Base-by-base conservation (phyloP, 2,888 invertebrate genomes). In the Bugulina stolonifera region DNA sequence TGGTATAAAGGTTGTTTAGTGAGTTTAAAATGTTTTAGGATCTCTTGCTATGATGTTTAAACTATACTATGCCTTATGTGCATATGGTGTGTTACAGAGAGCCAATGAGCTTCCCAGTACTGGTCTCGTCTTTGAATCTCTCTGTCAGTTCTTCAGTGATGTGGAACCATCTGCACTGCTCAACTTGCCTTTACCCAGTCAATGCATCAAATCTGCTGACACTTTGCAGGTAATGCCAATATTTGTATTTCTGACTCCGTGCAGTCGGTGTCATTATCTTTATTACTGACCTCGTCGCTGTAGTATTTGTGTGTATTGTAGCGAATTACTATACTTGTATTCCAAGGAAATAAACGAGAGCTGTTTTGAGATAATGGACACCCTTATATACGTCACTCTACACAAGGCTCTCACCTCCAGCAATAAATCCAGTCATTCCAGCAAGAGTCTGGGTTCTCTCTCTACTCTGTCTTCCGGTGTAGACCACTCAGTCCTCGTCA, bases 141-240 rank as follows among this genome's bases (percentile, higher is more conserved):
- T 83, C 69, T 83, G 83, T 75, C 82, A 82, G 77, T 83, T 82
- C 79, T 83, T 81, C 77, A 81, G 82, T 73, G 77, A 79, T 73
- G 81, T 82, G 14, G 82, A 83, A 71, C 82, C 83, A 22, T 79
- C 79, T 35, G 81, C 81, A 27, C 76, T 83, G 10, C 77, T 83
- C 14, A 81, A 82, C 70, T 76, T 83, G 5, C 83, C 83, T 0
- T 76, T 76, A 72, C 70, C 74, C 2, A 43, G 52, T 34, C 10
- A n/a, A 10, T 70, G 64, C 34, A 22, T 64, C 32, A 64, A 64
- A 27, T 64, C 64, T 14, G 29, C 64, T 2, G 29, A 64, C 5
- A 64, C 32, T 25, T 32, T 64, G 18, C 32, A 64, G 29, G 64
- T 64, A 64, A 43, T 43, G 18, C 18, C 43, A 5, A 10, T 43